Base-by-base conservation (phyloP, 2,888 invertebrate genomes). In the Diaprepes abbreviatus region DNA sequence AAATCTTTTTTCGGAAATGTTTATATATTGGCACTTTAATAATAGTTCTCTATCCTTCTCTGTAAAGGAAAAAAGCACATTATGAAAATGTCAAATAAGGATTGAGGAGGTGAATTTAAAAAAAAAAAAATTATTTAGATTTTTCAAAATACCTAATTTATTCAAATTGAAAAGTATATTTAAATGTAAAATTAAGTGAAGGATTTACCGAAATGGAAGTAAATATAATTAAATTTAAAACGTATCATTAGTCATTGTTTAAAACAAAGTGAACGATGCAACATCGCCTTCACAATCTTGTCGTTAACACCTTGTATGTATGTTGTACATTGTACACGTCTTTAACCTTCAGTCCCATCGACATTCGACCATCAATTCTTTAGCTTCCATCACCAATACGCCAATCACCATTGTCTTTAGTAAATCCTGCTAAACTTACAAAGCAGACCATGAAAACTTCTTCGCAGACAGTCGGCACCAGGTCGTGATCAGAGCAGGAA, bases 401-500 rank as follows among this genome's bases (percentile, higher is more conserved):
- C 55, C 55, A 31, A 58, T 58, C 58, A 40, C 40, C 40, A 43
- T 58, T 43, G 58, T 58, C 66, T 66, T 59, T 48, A 19, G 16
- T 24, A 24, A 33, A 60, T 33, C 48, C 60, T 48, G 48, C 60
- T 58, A 14, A 58, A 58, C 40, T 38, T 43, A 43, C 48, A 21
- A 48, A 33, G 35, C 60, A 12, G 48, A 14, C 33, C 36, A 35
- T 33, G 33, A 45, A 16, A 60, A 35, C 33, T 60, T 60, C 60
- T 45, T 48, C 36, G 21, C n/a, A 31, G 21, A 31, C 43, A 70
- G 70, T 70, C 45, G 21, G 60, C 54, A 60, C 17, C 60, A 60
- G 33, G 59, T 63, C 70, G 70, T 65, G 70, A 38, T 59, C 65
- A 70, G 70, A 70, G 60, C 60, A 59, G 70, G 65, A 64, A 24